These are phyloP conservation scores for Podocnemis expansa DNA, from an alignment of 2,113 vertebrate genomes.

Conservation along the genomic window DNA sequence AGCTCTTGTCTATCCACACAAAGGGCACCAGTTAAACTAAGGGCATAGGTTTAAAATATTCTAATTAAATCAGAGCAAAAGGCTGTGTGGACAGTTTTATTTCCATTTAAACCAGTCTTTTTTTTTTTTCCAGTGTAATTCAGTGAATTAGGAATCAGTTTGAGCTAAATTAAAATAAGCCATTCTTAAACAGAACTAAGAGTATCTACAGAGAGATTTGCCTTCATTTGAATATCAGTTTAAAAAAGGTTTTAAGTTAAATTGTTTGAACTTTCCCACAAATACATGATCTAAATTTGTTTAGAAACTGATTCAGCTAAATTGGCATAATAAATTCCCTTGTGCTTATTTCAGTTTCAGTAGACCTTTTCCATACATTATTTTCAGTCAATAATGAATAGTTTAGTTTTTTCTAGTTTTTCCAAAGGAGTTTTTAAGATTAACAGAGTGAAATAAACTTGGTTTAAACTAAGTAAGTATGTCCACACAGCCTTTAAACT, in stretches of 20 bases:
- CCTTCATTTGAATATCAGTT: neutral
- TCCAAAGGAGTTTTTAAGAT: neutral
- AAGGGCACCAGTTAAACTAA: neutral
- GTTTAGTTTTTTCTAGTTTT: neutral
- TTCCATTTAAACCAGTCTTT: neutral
- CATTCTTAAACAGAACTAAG: neutral
- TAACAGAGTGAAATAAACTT: neutral
- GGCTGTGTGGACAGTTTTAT: neutral
- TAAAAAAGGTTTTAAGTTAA: neutral
- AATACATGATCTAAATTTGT: neutral
- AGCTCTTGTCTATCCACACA: neutral
- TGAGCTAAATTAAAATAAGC: neutral
- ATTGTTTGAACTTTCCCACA: neutral
- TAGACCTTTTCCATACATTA: neutral
- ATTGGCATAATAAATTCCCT: neutral
- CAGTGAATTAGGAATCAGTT: neutral
- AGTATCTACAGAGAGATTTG: neutral
- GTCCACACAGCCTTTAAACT: too few relatives aligned
- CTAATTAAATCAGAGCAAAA: neutral
- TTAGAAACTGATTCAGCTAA: too few relatives aligned
- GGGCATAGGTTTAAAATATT: neutral
- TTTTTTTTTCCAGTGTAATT: neutral
- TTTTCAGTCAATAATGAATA: neutral
- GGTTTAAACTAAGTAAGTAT: too few relatives aligned
- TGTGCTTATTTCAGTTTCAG: neutral